Evolutionary conservation across 2,888 invertebrate genomes (phyloP).

Genomic region (Chrysolina oricalcia): DNA sequence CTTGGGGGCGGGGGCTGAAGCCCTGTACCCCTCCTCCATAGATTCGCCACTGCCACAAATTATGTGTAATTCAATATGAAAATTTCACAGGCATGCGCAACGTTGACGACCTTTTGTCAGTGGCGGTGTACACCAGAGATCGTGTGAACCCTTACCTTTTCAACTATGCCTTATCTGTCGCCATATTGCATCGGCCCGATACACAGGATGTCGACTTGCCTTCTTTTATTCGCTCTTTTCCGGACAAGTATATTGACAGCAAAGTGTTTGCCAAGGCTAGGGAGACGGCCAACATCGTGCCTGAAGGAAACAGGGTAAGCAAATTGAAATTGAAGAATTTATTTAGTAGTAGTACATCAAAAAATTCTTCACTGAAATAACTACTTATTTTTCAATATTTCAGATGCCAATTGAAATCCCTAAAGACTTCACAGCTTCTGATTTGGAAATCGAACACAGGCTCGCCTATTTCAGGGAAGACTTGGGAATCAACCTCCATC

Average conservation of each 20-base stretch:
- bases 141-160: conserved; percentile 87
- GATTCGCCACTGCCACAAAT: too few relatives aligned
- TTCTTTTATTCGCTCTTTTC: conserved; percentile 85
- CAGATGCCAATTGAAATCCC: conserved; percentile 82
- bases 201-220: conserved; percentile 82
- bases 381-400: conserved; percentile 2
- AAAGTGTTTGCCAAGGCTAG: conserved; percentile 81
- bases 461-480: conserved; percentile 91
- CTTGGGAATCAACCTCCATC: conserved; percentile 88
- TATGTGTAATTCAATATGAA: too few relatives aligned
- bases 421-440: conserved; percentile 83
- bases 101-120: conserved; percentile 81
- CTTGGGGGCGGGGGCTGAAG: too few relatives aligned
- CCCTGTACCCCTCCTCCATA: too few relatives aligned
- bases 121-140: conserved; percentile 81
- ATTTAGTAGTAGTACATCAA: too few relatives aligned
- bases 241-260: conserved; percentile 87
- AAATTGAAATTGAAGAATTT: too few relatives aligned
- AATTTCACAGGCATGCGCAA: conserved; percentile 68
- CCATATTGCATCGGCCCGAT: conserved; percentile 82
- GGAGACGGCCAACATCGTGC: conserved; percentile 79
- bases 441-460: conserved; percentile 84
- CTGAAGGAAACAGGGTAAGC: conserved; percentile 76
- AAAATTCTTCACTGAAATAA: background rate
- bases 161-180: conserved; percentile 85